These are phyloP conservation scores for Pantelozetes paolii DNA, from an alignment of 2,888 invertebrate species.

Conservation along the genomic window DNA sequence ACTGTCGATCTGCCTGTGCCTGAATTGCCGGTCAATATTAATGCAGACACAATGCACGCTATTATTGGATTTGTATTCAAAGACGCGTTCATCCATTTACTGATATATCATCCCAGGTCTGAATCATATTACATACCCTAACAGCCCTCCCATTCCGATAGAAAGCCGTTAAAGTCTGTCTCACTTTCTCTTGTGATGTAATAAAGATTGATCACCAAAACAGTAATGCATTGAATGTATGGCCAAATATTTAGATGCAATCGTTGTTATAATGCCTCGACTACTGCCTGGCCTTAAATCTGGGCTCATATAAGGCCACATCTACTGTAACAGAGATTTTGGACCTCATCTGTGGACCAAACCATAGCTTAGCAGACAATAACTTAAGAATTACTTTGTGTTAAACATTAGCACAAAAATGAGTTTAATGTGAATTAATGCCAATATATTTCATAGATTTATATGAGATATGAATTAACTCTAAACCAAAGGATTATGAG, in stretches of 20 bases:
- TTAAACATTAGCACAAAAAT: background rate
- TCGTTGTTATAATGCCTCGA: background rate
- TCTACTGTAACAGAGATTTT: background rate
- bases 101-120: constrained; percentile 37
- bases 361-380: background rate
- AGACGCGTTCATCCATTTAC: constrained; percentile 35
- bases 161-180: background rate
- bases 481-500: constrained; percentile 12
- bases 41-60: constrained; percentile 36
- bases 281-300: background rate
- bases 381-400: background rate
- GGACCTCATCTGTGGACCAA: background rate
- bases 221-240: background rate
- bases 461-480: background rate
- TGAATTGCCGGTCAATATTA: constrained; percentile 14
- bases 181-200: constrained; percentile 30
- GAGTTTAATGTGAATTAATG: constrained; percentile 5
- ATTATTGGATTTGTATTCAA: constrained; percentile 38
- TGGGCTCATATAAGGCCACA: background rate
- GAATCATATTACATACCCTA: constrained; percentile 30
- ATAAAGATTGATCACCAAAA: constrained; percentile 33
- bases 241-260: background rate
- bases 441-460: constrained; percentile 11
- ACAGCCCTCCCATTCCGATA: background rate
- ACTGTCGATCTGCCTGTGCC: background rate